phyloP scores from a whole-genome alignment of 2,113 vertebrate genomes.

The Sinocyclocheilus anshuiensis region DNA sequence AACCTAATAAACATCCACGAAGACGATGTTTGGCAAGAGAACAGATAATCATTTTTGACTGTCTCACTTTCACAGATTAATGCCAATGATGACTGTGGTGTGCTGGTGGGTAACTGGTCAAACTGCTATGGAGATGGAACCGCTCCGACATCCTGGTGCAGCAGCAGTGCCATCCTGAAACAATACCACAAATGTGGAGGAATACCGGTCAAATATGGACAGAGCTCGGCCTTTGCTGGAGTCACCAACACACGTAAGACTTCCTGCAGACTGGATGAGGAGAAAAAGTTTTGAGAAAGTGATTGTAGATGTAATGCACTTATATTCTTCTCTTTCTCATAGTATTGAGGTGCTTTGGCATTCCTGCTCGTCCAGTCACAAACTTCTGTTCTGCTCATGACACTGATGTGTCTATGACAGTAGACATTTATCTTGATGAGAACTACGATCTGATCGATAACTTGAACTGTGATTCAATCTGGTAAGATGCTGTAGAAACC shows the following conservation, averaged over 20 bases:
- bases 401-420: conserved; percentile 87
- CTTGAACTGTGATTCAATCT: conserved; percentile 85
- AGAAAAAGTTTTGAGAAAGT: background rate
- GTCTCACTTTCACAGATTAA: background rate
- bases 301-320: background rate
- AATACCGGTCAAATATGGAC: conserved; percentile 82
- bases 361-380: conserved; percentile 83
- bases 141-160: conserved; percentile 84
- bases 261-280: background rate
- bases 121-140: conserved; percentile 81
- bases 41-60: background rate
- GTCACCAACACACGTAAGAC: conserved; percentile 80
- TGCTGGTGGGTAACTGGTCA: conserved; percentile 89
- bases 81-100: conserved; percentile 78
- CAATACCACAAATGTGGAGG: conserved; percentile 76
- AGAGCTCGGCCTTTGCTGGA: conserved; percentile 92
- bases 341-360: conserved; percentile 87
- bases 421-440: conserved; percentile 88
- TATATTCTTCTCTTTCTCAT: background rate
- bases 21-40: background rate
- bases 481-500: conserved; percentile 67
- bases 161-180: conserved; percentile 86
- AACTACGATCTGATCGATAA: conserved; percentile 79
- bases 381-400: conserved; percentile 91
- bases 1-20: background rate